phyloP scores from a whole-genome alignment of 2,797 vertebrate species.

The Cheirogaleus major region DNA sequence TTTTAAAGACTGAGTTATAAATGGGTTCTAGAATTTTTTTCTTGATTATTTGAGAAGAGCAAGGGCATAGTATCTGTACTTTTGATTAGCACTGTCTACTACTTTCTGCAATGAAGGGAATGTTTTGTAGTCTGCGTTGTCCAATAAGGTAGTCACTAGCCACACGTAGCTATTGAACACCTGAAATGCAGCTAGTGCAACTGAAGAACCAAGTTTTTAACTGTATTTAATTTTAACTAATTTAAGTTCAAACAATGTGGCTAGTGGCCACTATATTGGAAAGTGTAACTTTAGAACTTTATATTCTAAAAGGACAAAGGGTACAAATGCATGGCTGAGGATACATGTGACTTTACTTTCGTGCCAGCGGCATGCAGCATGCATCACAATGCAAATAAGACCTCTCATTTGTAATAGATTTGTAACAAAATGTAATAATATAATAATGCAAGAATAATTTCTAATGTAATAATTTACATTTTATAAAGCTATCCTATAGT shows the following conservation, averaged over 20 bases:
- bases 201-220: background rate
- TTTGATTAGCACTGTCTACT: background rate
- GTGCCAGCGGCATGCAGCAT: background rate
- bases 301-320: background rate
- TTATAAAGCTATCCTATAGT: background rate
- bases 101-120: background rate
- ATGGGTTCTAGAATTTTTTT: background rate
- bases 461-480: background rate
- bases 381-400: background rate
- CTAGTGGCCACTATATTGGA: background rate
- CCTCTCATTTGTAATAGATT: background rate
- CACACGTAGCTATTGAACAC: background rate
- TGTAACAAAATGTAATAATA: background rate
- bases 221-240: background rate
- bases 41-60: background rate
- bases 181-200: background rate
- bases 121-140: background rate
- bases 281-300: background rate
- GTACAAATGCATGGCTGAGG: background rate
- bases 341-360: background rate
- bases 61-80: background rate
- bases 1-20: background rate
- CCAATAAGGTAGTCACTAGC: background rate
- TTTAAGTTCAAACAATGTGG: slow-evolving; percentile 14
- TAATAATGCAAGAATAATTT: background rate